phyloP scores from a whole-genome alignment of 2,888 invertebrate genomes.

The Timandra comae region DNA sequence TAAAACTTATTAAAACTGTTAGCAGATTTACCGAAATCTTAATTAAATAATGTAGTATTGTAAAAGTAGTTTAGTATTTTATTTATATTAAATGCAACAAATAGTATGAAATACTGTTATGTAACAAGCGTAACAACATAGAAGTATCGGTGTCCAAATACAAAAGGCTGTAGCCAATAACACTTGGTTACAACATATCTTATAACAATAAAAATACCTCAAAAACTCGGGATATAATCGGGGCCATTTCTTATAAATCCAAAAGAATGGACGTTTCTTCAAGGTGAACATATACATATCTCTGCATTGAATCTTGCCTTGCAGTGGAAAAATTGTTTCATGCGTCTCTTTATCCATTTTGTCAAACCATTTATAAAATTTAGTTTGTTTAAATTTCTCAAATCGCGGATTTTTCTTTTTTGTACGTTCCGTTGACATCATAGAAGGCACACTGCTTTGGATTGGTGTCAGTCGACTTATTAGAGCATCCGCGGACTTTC shows the following conservation, averaged over 20 bases:
- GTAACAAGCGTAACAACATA: slow-evolving; percentile 29
- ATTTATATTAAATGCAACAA: too few relatives aligned
- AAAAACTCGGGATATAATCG: slow-evolving; percentile 28
- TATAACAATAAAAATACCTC: slow-evolving; percentile 17
- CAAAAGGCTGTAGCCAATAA: slow-evolving; percentile 26
- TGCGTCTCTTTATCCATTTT: background rate
- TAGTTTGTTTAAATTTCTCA: too few relatives aligned
- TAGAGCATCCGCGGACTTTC: too few relatives aligned
- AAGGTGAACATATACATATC: slow-evolving; percentile 20
- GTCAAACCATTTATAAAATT: background rate
- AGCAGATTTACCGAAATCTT: too few relatives aligned
- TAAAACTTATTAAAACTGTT: too few relatives aligned
- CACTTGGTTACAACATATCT: slow-evolving; percentile 13
- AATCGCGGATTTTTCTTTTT: too few relatives aligned
- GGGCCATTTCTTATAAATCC: slow-evolving; percentile 23
- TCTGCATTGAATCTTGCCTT: slow-evolving; percentile 11
- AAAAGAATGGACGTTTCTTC: slow-evolving; percentile 15
- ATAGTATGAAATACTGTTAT: too few relatives aligned
- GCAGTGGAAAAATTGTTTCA: background rate
- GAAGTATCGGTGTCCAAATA: slow-evolving; percentile 39
- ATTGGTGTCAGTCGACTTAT: too few relatives aligned
- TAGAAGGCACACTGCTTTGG: too few relatives aligned
- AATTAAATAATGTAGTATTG: too few relatives aligned
- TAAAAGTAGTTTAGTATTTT: too few relatives aligned
- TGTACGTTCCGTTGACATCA: too few relatives aligned